A percentile compares a stretch with the other conserved stretches of the same genome.
Evolutionary conservation across 2,113 vertebrate species (phyloP).

Genomic region (Pelecanoides urinatrix): DNA sequence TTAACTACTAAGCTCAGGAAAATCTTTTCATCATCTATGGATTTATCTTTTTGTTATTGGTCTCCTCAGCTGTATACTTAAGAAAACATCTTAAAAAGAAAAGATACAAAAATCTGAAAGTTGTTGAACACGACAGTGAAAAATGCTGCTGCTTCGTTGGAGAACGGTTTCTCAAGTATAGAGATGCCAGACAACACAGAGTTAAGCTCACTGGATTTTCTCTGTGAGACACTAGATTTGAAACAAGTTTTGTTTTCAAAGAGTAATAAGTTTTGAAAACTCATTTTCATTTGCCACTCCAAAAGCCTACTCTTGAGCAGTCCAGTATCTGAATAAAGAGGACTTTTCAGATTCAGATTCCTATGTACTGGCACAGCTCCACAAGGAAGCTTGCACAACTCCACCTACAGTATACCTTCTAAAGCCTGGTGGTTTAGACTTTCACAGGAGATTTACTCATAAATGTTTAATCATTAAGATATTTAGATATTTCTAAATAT

Average conservation of each 20-base stretch:
- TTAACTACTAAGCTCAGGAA: constrained; percentile 53
- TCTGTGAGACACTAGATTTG: constrained; percentile 11
- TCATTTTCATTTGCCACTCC: neutral
- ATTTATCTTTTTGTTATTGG: constrained; percentile 57
- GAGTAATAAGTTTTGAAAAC: neutral
- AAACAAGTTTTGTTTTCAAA: constrained; percentile 26
- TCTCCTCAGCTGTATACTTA: constrained; percentile 38
- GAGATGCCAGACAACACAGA: constrained; percentile 22
- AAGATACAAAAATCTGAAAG: constrained; percentile 31
- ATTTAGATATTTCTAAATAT: neutral
- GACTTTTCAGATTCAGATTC: constrained; percentile 11
- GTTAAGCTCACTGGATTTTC: constrained; percentile 45
- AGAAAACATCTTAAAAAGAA: constrained; percentile 57
- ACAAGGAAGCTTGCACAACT: constrained; percentile 12
- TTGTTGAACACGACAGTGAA: neutral
- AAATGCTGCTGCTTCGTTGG: neutral
- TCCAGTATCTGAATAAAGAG: neutral
- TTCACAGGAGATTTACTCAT: constrained; percentile 18
- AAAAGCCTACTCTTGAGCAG: constrained; percentile 1
- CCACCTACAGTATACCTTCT: neutral
- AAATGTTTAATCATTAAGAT: constrained; percentile 22
- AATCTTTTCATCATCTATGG: constrained; percentile 57
- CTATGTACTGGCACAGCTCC: neutral
- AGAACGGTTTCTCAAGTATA: neutral
- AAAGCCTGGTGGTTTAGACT: constrained; percentile 26